Evolutionary conservation across 2,113 vertebrate species (phyloP).

Genomic region (Tachuris rubrigastra): DNA sequence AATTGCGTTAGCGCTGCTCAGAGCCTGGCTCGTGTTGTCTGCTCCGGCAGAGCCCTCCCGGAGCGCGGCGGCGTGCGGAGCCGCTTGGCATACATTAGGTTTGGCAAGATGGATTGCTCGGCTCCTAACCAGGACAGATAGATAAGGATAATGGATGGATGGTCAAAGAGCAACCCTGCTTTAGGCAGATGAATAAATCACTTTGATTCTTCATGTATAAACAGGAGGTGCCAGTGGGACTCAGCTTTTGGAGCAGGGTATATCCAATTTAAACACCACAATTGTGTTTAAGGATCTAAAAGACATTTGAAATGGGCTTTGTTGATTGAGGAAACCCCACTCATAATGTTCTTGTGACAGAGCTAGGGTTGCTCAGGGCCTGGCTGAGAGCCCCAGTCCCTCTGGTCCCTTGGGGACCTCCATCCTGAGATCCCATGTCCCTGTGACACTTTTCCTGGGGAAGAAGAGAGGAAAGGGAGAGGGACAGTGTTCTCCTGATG

Average conservation of each 20-base stretch:
- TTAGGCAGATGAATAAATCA: conserved; percentile 45
- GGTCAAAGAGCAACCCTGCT: conserved; percentile 15
- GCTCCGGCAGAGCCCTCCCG: neutral
- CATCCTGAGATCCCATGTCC: neutral
- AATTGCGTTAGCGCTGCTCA: neutral
- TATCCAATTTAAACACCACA: neutral
- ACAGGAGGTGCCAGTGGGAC: neutral
- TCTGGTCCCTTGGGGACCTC: neutral
- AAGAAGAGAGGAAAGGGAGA: neutral
- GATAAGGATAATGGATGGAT: conserved; percentile 59
- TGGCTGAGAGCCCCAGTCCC: neutral
- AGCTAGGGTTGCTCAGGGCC: neutral
- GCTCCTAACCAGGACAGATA: neutral
- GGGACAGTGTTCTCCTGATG: neutral
- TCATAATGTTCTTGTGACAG: accelerated
- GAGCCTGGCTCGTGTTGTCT: neutral
- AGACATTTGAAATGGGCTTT: neutral
- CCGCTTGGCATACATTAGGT: neutral
- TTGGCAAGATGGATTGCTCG: conserved; percentile 27
- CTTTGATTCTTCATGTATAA: neutral
- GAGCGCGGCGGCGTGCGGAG: neutral
- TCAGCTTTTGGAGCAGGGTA: neutral
- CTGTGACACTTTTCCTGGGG: neutral
- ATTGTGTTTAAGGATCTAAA: neutral
- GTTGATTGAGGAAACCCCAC: neutral